Conservation (phyloP, 2,888 invertebrate genomes). For the Apomyelois bistriatella region DNA sequence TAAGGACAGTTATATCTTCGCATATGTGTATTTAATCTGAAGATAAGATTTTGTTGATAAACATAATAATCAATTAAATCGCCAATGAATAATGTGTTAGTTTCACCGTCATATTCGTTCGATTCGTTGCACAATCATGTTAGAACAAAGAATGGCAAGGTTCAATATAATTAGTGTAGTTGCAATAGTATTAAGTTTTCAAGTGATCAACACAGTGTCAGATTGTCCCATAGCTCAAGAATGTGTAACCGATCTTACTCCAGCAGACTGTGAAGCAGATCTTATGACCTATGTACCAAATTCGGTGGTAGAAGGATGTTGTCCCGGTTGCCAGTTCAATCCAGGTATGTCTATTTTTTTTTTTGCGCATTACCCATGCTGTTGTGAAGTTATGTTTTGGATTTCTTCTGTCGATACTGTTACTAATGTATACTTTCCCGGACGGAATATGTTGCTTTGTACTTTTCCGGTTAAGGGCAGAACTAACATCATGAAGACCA, state of each 20-base stretch:
- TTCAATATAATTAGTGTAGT: neutral
- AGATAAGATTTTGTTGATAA: conserved; percentile 49
- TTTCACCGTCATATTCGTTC: conserved; percentile 7
- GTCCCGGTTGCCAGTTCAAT: conserved; percentile 56
- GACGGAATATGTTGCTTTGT: too few relatives aligned
- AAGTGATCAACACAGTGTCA: conserved; percentile 24
- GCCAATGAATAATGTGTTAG: conserved; percentile 15
- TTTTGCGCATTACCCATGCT: too few relatives aligned
- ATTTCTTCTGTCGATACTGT: too few relatives aligned
- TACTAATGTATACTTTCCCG: too few relatives aligned
- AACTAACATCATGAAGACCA: too few relatives aligned
- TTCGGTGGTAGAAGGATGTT: conserved; percentile 54
- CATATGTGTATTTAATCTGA: neutral
- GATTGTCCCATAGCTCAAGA: conserved; percentile 50
- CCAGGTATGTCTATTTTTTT: conserved; percentile 25
- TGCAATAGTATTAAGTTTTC: conserved; percentile 16
- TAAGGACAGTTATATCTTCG: neutral
- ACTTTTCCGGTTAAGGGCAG: too few relatives aligned
- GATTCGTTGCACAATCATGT: neutral
- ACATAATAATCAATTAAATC: conserved; percentile 38
- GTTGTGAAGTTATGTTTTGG: too few relatives aligned
- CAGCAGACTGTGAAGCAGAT: conserved; percentile 43
- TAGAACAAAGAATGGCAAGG: neutral
- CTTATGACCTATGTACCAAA: conserved; percentile 38
- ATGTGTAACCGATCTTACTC: conserved; percentile 58